phyloP scores from a whole-genome alignment of 2,113 vertebrate genomes.

The Stigmatopora nigra region DNA sequence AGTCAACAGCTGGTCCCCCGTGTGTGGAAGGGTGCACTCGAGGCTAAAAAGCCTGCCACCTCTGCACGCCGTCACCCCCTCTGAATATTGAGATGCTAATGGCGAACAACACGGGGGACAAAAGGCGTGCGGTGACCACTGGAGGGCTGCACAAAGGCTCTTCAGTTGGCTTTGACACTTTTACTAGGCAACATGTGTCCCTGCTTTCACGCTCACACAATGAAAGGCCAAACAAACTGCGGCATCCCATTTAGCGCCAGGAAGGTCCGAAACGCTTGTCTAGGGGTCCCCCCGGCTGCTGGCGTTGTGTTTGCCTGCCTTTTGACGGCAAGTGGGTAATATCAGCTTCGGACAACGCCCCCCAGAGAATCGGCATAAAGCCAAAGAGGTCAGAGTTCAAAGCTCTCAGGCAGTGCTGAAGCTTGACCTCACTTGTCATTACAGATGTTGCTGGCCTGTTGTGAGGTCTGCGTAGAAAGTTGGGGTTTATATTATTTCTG shows the following conservation, averaged over 20 bases:
- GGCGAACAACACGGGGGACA: conserved; percentile 68
- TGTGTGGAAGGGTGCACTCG: conserved; percentile 38
- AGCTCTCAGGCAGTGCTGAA: conserved; percentile 50
- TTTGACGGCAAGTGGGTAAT: conserved; percentile 30
- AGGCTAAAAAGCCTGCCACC: conserved; percentile 55
- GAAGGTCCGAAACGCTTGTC: conserved; percentile 35
- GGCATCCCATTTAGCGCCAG: conserved; percentile 30
- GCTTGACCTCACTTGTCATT: conserved; percentile 35
- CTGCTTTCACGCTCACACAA: conserved; percentile 62
- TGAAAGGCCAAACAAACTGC: conserved; percentile 61
- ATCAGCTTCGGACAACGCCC: not conserved
- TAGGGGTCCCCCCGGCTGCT: conserved; percentile 38
- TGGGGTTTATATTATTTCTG: not conserved
- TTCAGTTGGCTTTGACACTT: conserved; percentile 69
- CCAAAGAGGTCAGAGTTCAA: conserved; percentile 58
- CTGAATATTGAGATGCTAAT: conserved; percentile 79
- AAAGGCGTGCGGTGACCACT: conserved; percentile 50
- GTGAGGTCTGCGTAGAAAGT: conserved; percentile 43
- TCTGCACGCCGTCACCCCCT: conserved; percentile 48
- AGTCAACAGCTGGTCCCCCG: conserved; percentile 58
- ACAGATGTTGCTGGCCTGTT: conserved; percentile 49
- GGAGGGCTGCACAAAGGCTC: conserved; percentile 62
- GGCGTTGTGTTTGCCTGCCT: conserved; percentile 27
- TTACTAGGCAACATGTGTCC: conserved; percentile 77
- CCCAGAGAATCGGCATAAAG: conserved; percentile 33